phyloP scores from a whole-genome alignment of 2,113 vertebrate genomes.

The Hyla sarda region DNA sequence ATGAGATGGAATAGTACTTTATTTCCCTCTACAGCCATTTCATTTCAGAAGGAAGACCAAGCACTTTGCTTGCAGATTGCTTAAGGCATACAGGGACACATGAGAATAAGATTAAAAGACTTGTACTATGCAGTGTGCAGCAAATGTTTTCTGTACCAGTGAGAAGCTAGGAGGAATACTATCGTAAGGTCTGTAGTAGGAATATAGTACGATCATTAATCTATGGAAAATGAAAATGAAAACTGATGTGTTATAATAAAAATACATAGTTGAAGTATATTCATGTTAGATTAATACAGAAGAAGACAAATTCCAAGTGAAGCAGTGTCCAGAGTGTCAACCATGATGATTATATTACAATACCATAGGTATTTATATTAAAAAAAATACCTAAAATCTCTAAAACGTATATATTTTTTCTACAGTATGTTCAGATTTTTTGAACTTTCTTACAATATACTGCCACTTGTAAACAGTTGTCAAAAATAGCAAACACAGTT shows the following conservation, averaged over 20 bases:
- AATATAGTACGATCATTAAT: background rate
- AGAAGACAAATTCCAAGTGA: background rate
- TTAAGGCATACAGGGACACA: background rate
- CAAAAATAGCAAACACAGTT: too few species aligned
- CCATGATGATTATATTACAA: background rate
- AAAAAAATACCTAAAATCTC: too few species aligned
- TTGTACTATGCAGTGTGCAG: background rate
- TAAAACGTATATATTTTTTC: too few species aligned
- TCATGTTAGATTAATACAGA: background rate
- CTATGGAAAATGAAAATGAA: background rate
- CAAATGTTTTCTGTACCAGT: background rate
- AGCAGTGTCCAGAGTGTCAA: background rate
- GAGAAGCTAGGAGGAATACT: background rate
- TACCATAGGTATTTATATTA: too few species aligned
- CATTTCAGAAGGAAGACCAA: background rate
- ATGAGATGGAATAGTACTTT: background rate
- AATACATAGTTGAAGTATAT: background rate
- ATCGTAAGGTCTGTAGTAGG: background rate
- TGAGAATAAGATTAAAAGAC: constrained; percentile 1
- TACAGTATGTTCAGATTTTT: too few species aligned
- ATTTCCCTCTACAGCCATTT: background rate
- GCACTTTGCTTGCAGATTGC: constrained; percentile 5
- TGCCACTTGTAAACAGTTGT: too few species aligned
- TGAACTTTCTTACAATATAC: too few species aligned
- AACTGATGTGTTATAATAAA: background rate